Conservation (phyloP, 2,113 vertebrate species). For the Laticauda colubrina region DNA sequence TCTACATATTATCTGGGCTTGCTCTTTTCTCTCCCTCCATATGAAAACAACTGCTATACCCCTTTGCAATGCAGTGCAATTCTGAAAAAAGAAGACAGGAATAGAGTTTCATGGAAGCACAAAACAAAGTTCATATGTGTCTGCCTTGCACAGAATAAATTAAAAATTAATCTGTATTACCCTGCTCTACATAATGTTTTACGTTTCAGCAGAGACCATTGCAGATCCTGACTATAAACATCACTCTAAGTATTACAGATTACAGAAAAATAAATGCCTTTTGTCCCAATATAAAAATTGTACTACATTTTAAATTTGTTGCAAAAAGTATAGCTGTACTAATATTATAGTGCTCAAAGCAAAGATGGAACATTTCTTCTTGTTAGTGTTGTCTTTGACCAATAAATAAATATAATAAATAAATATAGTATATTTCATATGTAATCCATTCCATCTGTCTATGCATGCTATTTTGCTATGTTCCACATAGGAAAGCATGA, state of each 20-base stretch:
- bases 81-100: not conserved
- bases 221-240: not conserved
- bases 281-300: not conserved
- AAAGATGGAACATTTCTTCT: slow-evolving; percentile 1
- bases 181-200: not conserved
- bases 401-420: not conserved
- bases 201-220: not conserved
- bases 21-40: not conserved
- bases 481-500: not conserved
- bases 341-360: not conserved
- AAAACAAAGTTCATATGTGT: not conserved
- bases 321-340: not conserved
- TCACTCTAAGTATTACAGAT: not conserved
- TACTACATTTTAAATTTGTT: not conserved
- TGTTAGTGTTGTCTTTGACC: not conserved
- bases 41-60: not conserved
- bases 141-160: not conserved
- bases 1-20: not conserved
- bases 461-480: rapidly evolving
- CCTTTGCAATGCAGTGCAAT: not conserved
- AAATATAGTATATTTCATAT: not conserved
- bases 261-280: not conserved
- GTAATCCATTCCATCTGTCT: slow-evolving; percentile 7
- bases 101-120: not conserved
- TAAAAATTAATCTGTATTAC: not conserved